These are phyloP conservation scores for Zenarchopterus dispar DNA, from an alignment of 2,797 vertebrate genomes.

Conservation along the genomic window DNA sequence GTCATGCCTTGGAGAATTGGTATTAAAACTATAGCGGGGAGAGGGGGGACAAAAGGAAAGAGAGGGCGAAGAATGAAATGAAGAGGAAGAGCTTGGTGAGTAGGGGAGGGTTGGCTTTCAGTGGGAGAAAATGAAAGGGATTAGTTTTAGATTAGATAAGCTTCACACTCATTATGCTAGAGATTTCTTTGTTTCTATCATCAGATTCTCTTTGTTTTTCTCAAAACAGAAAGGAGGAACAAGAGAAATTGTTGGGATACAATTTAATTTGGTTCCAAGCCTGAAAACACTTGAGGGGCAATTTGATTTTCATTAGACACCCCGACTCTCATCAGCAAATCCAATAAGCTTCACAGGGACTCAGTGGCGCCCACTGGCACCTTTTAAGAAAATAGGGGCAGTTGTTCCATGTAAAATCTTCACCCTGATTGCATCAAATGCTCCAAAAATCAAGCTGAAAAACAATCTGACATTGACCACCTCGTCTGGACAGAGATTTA, in stretches of 20 bases:
- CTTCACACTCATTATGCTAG: conserved; percentile 48
- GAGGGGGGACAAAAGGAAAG: conserved; percentile 18
- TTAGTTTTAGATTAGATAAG: conserved; percentile 63
- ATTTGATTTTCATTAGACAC: conserved; percentile 54
- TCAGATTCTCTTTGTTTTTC: conserved; percentile 32
- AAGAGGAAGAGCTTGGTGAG: conserved; percentile 32
- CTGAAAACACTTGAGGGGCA: conserved; percentile 42
- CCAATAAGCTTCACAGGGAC: conserved; percentile 29
- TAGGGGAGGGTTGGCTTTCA: conserved; percentile 27
- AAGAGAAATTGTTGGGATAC: conserved; percentile 33
- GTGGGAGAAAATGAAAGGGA: conserved; percentile 49
- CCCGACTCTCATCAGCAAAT: conserved; percentile 44
- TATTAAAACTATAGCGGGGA: conserved; percentile 56
- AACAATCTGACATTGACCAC: neutral
- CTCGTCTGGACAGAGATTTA: no score
- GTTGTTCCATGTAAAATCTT: neutral
- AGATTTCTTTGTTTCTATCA: conserved; percentile 56
- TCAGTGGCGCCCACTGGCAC: conserved; percentile 1
- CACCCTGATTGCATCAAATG: neutral
- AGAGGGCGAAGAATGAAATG: conserved; percentile 14
- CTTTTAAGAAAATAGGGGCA: neutral
- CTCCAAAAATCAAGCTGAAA: neutral
- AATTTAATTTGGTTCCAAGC: conserved; percentile 42
- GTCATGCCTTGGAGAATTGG: conserved; percentile 61
- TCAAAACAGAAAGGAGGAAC: conserved; percentile 35